Base-by-base conservation (phyloP, 2,797 vertebrate genomes). In the Pangasius larnaudii region DNA sequence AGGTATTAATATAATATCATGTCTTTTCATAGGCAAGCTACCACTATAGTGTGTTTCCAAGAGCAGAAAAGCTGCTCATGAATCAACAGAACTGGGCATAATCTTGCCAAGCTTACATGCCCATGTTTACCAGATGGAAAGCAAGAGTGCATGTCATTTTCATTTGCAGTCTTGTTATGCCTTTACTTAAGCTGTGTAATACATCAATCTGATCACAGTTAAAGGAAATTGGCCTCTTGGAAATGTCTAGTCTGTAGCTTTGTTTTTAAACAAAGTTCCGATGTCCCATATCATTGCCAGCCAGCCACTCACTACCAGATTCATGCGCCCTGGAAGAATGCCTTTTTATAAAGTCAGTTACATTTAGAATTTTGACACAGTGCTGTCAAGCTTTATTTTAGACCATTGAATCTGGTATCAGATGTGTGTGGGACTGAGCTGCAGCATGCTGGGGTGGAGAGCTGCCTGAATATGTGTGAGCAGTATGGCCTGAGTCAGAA, bases 401-500 rank as follows among this genome's bases (percentile, higher is more conserved):
- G 74, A 71, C 82, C 61, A 83, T 65, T 88, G 53, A 84, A 82
- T 85, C 67, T 81, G 82, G 33, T 89, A 80, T 91, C 80, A 85
- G 85, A 86, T 90, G 89, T 86, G 86, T 87, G 91, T 89, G 91
- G 90, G 90, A 72, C 58, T 81, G 61, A 88, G 84, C 82, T 86
- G 75, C 81, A 89, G 89, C 79, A 83, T 58, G 56, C 46, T 85
- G 80, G 16, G 69, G 84, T 88, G 78, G 53, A 53, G 80, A 80
- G 74, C 85, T 81, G 61, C 42, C 58, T 39, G 58, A 36, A 51
- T 51, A 86, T 61, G 75, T 87, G 83, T 85, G 77, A 88, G 87
- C 86, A 78, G 89, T 88, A 85, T 88, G 77, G 78, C 56, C 77
- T 92, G 89, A 93, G 85, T 92, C 91, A 91, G 89, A 88, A 87